A percentile compares a stretch with the other conserved stretches of the same genome.
These are phyloP conservation scores for Mesocentrotus franciscanus DNA, from an alignment of 53 echinoderm and acorn worm species.

Conservation along the genomic window DNA sequence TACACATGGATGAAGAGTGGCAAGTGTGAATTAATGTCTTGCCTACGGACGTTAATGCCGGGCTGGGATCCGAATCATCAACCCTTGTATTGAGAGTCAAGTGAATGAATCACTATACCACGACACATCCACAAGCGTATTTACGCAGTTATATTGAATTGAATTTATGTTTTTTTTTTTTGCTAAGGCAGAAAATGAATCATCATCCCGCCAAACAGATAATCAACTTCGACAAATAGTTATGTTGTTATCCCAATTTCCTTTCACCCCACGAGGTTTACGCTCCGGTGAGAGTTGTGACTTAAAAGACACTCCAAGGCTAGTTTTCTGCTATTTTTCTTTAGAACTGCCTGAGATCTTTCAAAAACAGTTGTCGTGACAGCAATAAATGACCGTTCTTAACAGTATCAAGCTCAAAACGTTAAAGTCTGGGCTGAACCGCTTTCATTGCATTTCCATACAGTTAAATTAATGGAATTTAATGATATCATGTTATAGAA, in stretches of 20 bases:
- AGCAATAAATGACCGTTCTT: neutral
- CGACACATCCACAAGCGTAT: too few relatives aligned
- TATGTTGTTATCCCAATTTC: neutral
- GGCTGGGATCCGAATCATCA: too few relatives aligned
- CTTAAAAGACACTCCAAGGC: neutral
- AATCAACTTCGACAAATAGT: slow-evolving; percentile 42
- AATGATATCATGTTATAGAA: neutral
- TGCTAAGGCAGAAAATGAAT: too few relatives aligned
- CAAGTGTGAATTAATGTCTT: too few relatives aligned
- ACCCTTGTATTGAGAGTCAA: too few relatives aligned
- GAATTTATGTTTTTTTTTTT: too few relatives aligned
- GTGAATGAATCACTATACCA: too few relatives aligned
- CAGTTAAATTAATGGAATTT: neutral
- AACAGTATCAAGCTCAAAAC: neutral
- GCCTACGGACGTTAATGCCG: too few relatives aligned
- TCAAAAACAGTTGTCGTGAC: neutral
- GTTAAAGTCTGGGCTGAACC: neutral
- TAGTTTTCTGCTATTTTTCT: neutral
- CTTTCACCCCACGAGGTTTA: neutral
- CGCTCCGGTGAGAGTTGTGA: neutral
- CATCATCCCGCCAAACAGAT: neutral
- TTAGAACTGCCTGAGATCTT: neutral
- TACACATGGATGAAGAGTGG: too few relatives aligned
- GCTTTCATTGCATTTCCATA: neutral
- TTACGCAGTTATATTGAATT: too few relatives aligned